Base-by-base conservation (phyloP, 2,888 invertebrate genomes). In the Gastrophysa polygoni region DNA sequence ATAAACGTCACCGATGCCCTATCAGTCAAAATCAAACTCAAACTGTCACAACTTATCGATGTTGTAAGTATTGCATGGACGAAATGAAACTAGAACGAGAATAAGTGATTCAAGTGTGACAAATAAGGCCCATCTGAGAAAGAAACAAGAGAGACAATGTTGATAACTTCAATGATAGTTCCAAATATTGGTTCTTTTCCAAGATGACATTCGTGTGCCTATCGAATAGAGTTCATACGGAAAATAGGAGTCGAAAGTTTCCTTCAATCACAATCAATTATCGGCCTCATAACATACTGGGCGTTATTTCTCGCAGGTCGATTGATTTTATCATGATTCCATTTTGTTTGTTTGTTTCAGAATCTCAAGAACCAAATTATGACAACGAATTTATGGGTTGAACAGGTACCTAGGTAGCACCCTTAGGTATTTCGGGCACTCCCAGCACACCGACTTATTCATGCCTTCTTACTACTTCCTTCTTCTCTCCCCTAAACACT, bases 311-410 rank as follows among this genome's bases (percentile, higher is more conserved):
- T 46, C 20, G n/a, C 7, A 46, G 8, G 7, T 46, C 8, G 1
- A n/a, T 20, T 46, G 10, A n/a, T 20, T 1, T 46, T 46, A 18
- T 46, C 17, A 46, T 20, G n/a, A 20, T 20, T n/a, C 10, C 10
- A 46, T 11, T 46, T 8, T 10, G 7, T 46, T 59, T 29, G 71
- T 79, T 78, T 81, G 78, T 90, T 89, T 50, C 88, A 96, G 96
- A 96, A 95, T 83, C 87, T 96, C 80, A 95, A 95, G 85, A 95
- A 95, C 82, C 95, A 96, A 85, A 95, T 96, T 80, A 94, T 96
- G 93, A 95, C 95, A 70, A 94, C 95, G 56, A 96, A 95, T 81
- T 87, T 96, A 57, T 96, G 95, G 95, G 92, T 96, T 73, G 93
- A 94, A 82, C 91, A 91, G 86, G 91, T 91, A 83, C 52, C 34